Percentiles rank a stretch among this genome's conserved stretches.
Conservation (phyloP, 37 sponge, comb jelly and placozoan genomes). For the Tethya wilhelma region DNA sequence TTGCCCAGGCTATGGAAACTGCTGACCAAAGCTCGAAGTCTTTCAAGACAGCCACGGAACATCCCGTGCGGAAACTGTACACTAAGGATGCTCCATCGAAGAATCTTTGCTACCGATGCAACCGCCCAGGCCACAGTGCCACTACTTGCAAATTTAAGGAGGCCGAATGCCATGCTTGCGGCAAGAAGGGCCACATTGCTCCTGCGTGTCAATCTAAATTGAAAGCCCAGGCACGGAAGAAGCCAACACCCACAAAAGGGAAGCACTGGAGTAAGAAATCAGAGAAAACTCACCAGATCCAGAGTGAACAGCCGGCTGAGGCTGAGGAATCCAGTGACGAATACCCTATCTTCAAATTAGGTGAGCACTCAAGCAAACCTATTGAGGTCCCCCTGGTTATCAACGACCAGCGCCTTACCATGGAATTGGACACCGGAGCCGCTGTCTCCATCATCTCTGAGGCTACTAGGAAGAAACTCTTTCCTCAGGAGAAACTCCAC, state of each 20-base stretch:
- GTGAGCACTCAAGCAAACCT: neutral
- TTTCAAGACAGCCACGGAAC: neutral
- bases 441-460: too few relatives aligned
- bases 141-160: conserved; percentile 24
- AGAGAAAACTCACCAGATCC: conserved; percentile 1
- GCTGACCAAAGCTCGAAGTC: neutral
- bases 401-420: too few relatives aligned
- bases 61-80: neutral
- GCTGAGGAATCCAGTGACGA: neutral
- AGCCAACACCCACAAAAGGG: neutral
- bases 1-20: neutral
- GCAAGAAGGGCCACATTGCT: conserved; percentile 35
- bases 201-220: conserved; percentile 19
- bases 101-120: conserved; percentile 18
- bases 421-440: too few relatives aligned
- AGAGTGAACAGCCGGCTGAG: neutral
- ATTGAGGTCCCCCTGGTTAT: too few relatives aligned
- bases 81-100: neutral
- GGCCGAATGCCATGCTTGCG: conserved; percentile 34
- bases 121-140: conserved; percentile 2
- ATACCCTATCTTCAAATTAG: neutral
- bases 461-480: too few relatives aligned
- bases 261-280: neutral
- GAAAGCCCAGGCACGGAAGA: neutral
- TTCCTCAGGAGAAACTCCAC: neutral